Evolutionary conservation across 2,888 invertebrate species (phyloP).

Genomic region (Helobdella robusta): DNA sequence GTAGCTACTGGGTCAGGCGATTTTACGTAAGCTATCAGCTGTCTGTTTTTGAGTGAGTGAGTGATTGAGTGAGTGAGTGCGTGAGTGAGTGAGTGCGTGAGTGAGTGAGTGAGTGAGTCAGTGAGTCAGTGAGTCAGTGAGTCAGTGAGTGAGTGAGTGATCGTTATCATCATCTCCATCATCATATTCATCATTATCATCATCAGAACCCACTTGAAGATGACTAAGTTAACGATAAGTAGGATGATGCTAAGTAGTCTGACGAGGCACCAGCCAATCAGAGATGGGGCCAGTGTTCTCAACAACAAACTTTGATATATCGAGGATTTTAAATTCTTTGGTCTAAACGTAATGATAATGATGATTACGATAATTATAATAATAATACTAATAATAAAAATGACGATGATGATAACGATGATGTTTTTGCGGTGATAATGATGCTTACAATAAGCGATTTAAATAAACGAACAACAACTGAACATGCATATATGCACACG

Average conservation of each 20-base stretch:
- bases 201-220: background rate
- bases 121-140: no score
- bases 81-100: no score
- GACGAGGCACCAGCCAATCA: background rate
- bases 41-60: no score
- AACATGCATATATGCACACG: no score
- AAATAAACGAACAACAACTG: no score
- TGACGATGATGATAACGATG: slow-evolving; percentile 7
- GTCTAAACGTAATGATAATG: no score
- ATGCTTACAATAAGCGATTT: background rate
- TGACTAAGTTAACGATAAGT: slow-evolving; percentile 16
- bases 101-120: no score
- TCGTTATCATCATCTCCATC: slow-evolving; percentile 26
- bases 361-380: slow-evolving; percentile 2
- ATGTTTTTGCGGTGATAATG: background rate
- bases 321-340: no score
- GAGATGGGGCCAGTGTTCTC: background rate
- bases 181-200: slow-evolving; percentile 24
- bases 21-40: slow-evolving; percentile 11
- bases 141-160: no score
- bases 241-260: slow-evolving; percentile 7
- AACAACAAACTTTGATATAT: no score
- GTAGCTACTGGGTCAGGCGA: background rate
- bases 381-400: background rate
- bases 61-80: no score